A percentile compares a stretch with the other conserved stretches of the same genome.
Conservation (phyloP, 2,888 invertebrate species). For the Dendrolimus houi region DNA sequence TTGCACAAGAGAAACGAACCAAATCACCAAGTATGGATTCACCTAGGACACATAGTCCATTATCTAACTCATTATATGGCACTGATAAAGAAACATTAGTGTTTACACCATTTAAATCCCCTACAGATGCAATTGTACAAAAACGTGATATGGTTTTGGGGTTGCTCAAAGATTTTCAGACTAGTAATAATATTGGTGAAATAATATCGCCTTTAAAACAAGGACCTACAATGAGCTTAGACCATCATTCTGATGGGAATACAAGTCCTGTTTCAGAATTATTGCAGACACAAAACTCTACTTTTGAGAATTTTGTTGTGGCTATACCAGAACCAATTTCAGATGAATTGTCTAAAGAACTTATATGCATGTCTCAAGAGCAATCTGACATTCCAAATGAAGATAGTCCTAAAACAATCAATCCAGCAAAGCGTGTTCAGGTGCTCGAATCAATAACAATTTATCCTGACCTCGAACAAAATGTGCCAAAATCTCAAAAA, state of each 20-base stretch:
- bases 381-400: conserved; percentile 11
- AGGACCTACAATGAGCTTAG: conserved; percentile 7
- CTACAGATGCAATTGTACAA: conserved; percentile 30
- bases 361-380: conserved; percentile 23
- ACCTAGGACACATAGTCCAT: conserved; percentile 26
- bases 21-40: conserved; percentile 10
- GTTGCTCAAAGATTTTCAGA: conserved; percentile 42
- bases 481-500: not conserved
- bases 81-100: conserved; percentile 17
- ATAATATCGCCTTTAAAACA: conserved; percentile 18
- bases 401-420: conserved; percentile 24
- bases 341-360: conserved; percentile 33
- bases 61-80: conserved; percentile 34
- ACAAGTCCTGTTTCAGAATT: not conserved
- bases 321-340: conserved; percentile 21
- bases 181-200: conserved; percentile 20
- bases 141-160: conserved; percentile 44
- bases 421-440: conserved; percentile 47
- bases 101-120: conserved; percentile 19
- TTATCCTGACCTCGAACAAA: conserved; percentile 17
- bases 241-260: conserved; percentile 10
- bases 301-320: no score
- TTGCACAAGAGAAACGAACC: not conserved
- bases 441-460: conserved; percentile 55
- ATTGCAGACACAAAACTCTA: not conserved